Evolutionary conservation across 2,888 invertebrate species (phyloP), one percentile per base, ranked within the genome.

Genomic region (Vannuccia rotundouncinata): DNA sequence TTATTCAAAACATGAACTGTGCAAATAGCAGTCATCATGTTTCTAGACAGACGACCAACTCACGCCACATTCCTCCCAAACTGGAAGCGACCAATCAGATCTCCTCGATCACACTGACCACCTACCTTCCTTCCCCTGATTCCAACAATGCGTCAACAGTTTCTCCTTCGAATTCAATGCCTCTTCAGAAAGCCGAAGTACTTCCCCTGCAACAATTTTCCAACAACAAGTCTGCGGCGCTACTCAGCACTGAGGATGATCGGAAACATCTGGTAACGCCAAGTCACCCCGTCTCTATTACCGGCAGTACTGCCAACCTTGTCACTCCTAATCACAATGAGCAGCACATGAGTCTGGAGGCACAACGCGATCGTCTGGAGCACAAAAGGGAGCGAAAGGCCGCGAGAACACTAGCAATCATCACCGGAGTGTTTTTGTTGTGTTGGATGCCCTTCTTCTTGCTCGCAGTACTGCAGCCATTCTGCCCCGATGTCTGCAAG

Each of bases 381-480:
- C 85, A 85, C 83, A 86, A 87, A 83, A 83, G 88, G 59, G 88
- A 88, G 82, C 82, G 88, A 74, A 88, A 87, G 81, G 88, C 88
- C 5, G 86, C 87, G 0, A 83, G 87, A 74, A 87, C 87, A 22
- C 83, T 88, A 77, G 87, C 86, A 25, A 87, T 88, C 74, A 97
- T 98, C 85, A 98, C 97, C n/a, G 95, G 95, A 78, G 87, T 94
- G 31, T 96, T 95, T 88, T 93, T 95, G 81, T 91, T 93, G 84
- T 95, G 95, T 86, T 95, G 95, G 95, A 90, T 95, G 83, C 95
- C 96, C 13, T 96, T 96, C 90, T 89, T 95, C 59, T 90, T 94
- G 78, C 91, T 93, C 90, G 94, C 95, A 2, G 29, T 30, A 22
- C 25, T 59, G 22, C 29, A 59, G 13, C 78, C 78, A 13, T 78